A percentile compares a stretch with the other conserved stretches of the same genome.
Conservation (phyloP, 2,113 vertebrate species). For the Otus sunia region DNA sequence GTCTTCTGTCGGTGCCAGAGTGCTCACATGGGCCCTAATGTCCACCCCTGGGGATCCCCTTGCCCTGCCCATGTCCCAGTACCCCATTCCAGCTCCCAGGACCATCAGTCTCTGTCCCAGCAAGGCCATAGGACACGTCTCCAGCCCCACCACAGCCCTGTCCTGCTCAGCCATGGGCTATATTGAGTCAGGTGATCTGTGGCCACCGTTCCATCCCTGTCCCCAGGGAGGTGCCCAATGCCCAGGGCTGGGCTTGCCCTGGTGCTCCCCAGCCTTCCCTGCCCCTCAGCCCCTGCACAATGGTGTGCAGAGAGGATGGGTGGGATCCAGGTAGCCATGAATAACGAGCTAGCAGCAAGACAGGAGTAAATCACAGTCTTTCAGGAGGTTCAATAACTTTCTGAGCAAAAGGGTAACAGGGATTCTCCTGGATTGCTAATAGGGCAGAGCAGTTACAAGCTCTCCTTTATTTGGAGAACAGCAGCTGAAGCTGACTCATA, state of each 20-base stretch:
- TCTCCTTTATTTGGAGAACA: neutral
- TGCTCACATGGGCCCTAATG: fast-evolving
- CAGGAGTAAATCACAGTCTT: neutral
- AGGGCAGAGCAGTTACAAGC: neutral
- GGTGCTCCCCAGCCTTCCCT: fast-evolving
- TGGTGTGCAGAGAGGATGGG: fast-evolving
- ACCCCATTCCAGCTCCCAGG: neutral
- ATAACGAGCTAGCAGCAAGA: neutral
- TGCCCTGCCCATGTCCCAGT: fast-evolving
- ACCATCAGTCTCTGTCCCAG: neutral
- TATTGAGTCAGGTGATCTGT: neutral
- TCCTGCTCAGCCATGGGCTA: neutral
- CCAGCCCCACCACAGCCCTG: neutral
- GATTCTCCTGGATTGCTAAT: neutral
- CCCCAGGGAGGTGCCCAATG: fast-evolving
- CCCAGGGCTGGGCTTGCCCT: neutral
- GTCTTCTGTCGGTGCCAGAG: fast-evolving
- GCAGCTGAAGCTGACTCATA: neutral
- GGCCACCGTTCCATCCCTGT: fast-evolving
- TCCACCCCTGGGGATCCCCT: neutral
- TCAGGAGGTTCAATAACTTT: neutral
- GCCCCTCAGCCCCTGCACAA: neutral
- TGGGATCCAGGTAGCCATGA: neutral
- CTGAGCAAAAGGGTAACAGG: neutral
- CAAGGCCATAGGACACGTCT: fast-evolving